phyloP scores from a whole-genome alignment of 2,797 vertebrate genomes.

The Parambassis ranga region DNA sequence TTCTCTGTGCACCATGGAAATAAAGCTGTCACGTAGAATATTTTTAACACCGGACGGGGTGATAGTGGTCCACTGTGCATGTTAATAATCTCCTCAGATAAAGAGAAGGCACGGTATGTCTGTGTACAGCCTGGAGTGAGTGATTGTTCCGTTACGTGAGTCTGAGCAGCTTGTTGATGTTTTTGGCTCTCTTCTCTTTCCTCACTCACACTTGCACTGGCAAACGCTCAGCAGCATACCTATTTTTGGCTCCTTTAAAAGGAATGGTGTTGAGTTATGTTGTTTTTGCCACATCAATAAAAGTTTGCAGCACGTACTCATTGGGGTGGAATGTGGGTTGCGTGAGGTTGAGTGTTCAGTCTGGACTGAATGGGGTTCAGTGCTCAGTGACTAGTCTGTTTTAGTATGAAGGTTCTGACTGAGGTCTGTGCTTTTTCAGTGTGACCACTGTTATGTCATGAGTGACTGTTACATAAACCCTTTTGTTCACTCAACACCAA shows the following conservation, averaged over 20 bases:
- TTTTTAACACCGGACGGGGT: slow-evolving; percentile 52
- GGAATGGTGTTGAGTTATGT: slow-evolving; percentile 35
- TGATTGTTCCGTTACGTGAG: slow-evolving; percentile 70
- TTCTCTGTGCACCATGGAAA: slow-evolving; percentile 37
- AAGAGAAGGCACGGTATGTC: slow-evolving; percentile 41
- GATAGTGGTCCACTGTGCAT: slow-evolving; percentile 43
- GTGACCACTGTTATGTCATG: slow-evolving; percentile 4
- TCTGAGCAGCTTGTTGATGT: slow-evolving; percentile 51
- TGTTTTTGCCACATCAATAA: slow-evolving; percentile 36
- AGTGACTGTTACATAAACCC: background rate
- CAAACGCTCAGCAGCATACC: slow-evolving; percentile 23
- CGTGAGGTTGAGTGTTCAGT: background rate
- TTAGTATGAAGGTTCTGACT: background rate
- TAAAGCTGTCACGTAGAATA: slow-evolving; percentile 51
- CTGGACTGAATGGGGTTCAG: background rate
- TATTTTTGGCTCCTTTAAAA: slow-evolving; percentile 62
- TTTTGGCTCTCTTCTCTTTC: slow-evolving; percentile 50
- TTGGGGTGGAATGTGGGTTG: slow-evolving; percentile 42
- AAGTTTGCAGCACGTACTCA: slow-evolving; percentile 7
- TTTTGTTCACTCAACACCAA: background rate
- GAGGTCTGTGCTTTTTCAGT: background rate
- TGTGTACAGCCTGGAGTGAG: slow-evolving; percentile 58
- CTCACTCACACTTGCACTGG: slow-evolving; percentile 45
- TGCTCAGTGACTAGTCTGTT: background rate
- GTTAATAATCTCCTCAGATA: slow-evolving; percentile 66